These are phyloP conservation scores for Lycodopsis pacificus DNA, from an alignment of 2,797 vertebrate genomes.

Conservation along the genomic window DNA sequence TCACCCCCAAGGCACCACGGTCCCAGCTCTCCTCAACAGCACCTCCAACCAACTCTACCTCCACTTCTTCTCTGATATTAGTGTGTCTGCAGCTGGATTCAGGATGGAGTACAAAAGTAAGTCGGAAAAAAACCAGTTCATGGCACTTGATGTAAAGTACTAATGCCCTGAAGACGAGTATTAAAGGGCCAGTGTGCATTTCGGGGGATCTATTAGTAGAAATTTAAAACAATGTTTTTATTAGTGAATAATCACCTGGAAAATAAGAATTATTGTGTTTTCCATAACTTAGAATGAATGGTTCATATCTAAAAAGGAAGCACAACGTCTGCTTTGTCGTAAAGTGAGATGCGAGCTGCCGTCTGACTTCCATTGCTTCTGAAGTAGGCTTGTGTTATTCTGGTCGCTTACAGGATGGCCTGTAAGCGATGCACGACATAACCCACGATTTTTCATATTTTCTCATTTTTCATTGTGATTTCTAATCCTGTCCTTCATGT, in stretches of 20 bases:
- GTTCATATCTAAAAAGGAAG: neutral
- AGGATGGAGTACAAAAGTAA: conserved; percentile 99
- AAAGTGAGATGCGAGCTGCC: neutral
- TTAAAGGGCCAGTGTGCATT: neutral
- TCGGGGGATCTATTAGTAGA: neutral
- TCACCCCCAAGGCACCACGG: conserved; percentile 90
- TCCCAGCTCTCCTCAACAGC: conserved; percentile 97
- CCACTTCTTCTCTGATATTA: conserved; percentile 99
- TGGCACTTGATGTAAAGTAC: neutral
- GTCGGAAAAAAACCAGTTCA: conserved; percentile 48
- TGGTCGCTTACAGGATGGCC: no score
- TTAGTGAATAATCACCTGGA: neutral
- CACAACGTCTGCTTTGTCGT: neutral
- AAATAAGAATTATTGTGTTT: neutral
- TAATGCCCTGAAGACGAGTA: neutral
- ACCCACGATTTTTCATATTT: neutral
- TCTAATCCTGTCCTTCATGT: neutral
- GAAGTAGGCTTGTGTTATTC: neutral
- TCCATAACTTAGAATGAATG: neutral
- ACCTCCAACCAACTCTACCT: conserved; percentile 99
- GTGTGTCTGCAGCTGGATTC: conserved; percentile 97
- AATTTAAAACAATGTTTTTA: neutral
- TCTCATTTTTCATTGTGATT: neutral
- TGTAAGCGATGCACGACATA: neutral
- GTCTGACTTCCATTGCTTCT: neutral